Base-by-base conservation (phyloP, 2,888 invertebrate genomes). In the Cryptophagus acutangulus region DNA sequence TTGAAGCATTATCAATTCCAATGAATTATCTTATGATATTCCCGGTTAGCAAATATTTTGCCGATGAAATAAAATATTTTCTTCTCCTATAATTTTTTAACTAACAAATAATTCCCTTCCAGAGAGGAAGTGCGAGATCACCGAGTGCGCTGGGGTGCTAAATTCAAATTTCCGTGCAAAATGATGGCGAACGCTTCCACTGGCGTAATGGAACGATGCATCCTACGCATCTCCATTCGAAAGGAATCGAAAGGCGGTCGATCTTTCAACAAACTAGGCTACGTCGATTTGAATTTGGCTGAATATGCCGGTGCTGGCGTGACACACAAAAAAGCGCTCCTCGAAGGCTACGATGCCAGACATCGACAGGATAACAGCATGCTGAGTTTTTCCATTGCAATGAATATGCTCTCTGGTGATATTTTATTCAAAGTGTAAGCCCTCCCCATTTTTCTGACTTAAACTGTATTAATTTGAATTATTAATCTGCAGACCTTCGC, bases 401-500 rank as follows among this genome's bases (percentile, higher is more conserved):
- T 96, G 87, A 88, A 87, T 62, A 89, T 96, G 82, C 81, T 92
- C 54, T 87, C 90, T 33, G 94, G 96, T 34, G 97, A 97, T 74
- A 92, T 95, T 55, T 82, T 94, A 51, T 97, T 97, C 69, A 94
- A 96, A 86, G 93, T 92, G 95, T 95, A 71, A 81, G 90, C 79
- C 43, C 10, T 8, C 5, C n/a, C 2, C 10, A 1, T 13, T 20
- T 20, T 20, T 28, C 10, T 12, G 16, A 28, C 13, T 36, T 26
- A 13, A 30, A 37, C 29, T 42, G 13, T 29, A 29, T 10, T 12
- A 29, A n/a, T n/a, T n/a, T n/a, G n/a, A 12, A 6, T 10, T 29
- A 5, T 29, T 10, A 10, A 17, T 54, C 59, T 58, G 17, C 52
- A 82, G 83, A 54, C 82, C 83, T 48, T 81, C 82, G 13, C 66